phyloP scores from a whole-genome alignment of 2,797 vertebrate genomes.

The Amblyraja radiata region DNA sequence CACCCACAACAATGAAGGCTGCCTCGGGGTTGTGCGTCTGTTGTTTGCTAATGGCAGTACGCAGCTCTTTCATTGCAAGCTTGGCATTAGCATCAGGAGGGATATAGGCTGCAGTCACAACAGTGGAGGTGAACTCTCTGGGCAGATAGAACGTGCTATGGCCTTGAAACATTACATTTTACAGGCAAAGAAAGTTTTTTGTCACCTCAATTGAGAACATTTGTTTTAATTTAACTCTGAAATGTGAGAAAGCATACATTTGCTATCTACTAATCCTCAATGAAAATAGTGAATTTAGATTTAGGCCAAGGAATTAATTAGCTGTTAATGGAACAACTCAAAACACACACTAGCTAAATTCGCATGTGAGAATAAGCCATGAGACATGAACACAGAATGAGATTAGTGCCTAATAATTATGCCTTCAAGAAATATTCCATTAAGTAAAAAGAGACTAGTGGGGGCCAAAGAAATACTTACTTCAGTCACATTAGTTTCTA shows the following conservation, averaged over 20 bases:
- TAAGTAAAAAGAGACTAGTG: not conserved
- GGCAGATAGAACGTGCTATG: too few relatives aligned
- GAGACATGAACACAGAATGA: not conserved
- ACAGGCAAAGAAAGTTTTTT: too few relatives aligned
- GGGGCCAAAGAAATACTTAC: not conserved
- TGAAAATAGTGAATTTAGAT: not conserved
- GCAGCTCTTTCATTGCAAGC: too few relatives aligned
- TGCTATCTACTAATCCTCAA: not conserved
- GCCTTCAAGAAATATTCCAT: not conserved
- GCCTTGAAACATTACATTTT: not conserved
- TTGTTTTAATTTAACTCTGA: not conserved
- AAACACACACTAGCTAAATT: not conserved
- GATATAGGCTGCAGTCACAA: too few relatives aligned
- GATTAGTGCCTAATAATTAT: not conserved
- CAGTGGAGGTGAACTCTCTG: too few relatives aligned
- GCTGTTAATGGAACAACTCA: not conserved
- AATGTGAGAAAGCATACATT: too few relatives aligned
- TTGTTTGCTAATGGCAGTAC: too few relatives aligned
- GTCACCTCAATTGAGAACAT: not conserved
- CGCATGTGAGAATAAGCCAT: not conserved
- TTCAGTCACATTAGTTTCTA: not conserved
- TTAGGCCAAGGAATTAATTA: not conserved
- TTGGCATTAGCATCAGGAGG: too few relatives aligned
- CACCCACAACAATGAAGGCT: too few relatives aligned
- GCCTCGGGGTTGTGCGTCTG: too few relatives aligned